A percentile compares a stretch with the other conserved stretches of the same genome.
Conservation (phyloP, 2,113 vertebrate species). For the Aramus guarauna region DNA sequence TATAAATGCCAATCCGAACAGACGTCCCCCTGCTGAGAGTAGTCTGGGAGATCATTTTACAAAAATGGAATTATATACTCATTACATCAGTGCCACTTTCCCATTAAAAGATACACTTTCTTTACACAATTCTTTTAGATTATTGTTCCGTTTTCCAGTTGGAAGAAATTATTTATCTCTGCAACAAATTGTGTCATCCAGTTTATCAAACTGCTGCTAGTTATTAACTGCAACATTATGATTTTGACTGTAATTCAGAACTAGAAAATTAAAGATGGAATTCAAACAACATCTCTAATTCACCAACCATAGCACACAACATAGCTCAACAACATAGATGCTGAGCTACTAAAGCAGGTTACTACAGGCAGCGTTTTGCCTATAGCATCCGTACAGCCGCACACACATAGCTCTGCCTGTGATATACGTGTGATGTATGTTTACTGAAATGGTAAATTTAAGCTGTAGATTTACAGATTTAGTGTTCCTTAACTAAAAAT, state of each 20-base stretch:
- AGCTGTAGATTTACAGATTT: neutral
- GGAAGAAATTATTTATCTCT: constrained; percentile 17
- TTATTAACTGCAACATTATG: constrained; percentile 6
- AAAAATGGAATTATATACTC: constrained; percentile 10
- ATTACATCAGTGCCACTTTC: neutral
- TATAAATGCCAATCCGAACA: neutral
- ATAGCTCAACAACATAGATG: too few species aligned
- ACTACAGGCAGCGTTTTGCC: neutral
- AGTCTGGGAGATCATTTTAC: neutral
- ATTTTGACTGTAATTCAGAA: constrained; percentile 6
- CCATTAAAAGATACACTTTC: neutral
- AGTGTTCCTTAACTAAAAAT: neutral
- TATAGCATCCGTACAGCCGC: neutral
- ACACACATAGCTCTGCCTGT: neutral
- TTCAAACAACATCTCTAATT: neutral
- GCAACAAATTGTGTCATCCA: neutral
- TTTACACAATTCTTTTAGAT: neutral
- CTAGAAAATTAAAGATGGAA: neutral
- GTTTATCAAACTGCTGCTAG: neutral
- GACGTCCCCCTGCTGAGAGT: neutral
- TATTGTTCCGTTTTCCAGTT: neutral
- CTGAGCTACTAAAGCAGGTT: neutral
- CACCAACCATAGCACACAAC: neutral
- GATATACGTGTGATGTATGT: neutral
- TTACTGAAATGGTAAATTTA: neutral